Evolutionary conservation across 2,113 vertebrate species (phyloP).

Genomic region (Lanius ludovicianus): DNA sequence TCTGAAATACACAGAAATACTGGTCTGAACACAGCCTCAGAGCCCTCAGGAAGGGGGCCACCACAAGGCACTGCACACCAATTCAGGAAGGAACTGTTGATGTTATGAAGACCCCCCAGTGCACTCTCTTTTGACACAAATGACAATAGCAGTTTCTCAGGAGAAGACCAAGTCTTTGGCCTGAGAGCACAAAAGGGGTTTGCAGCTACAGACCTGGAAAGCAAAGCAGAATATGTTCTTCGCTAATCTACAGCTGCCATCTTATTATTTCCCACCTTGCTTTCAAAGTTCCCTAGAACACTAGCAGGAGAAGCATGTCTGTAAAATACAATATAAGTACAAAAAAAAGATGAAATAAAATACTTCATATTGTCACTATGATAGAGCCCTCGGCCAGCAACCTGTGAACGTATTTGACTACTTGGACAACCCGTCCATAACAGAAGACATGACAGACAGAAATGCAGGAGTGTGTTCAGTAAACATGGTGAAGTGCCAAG

Average conservation of each 20-base stretch:
- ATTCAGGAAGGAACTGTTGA: not conserved
- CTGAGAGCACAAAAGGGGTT: not conserved
- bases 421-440: not conserved
- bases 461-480: not conserved
- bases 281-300: not conserved
- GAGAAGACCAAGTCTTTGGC: not conserved
- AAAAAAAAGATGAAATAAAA: not conserved
- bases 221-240: not conserved
- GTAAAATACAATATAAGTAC: not conserved
- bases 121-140: not conserved
- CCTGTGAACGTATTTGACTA: not conserved
- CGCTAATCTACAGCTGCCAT: not conserved
- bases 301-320: not conserved
- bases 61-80: not conserved
- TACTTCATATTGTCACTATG: not conserved
- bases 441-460: not conserved
- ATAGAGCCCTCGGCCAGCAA: not conserved
- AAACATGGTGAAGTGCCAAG: not conserved
- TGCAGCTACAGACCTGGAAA: not conserved
- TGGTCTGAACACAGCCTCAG: not conserved
- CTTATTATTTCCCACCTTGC: not conserved
- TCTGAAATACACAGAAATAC: not conserved
- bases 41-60: not conserved
- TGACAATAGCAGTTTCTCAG: not conserved
- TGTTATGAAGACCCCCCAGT: not conserved